A percentile compares a stretch with the other conserved stretches of the same genome.
Evolutionary conservation across 1,140 invertebrate species (phyloP).

Genomic region (Eueides isabella): DNA sequence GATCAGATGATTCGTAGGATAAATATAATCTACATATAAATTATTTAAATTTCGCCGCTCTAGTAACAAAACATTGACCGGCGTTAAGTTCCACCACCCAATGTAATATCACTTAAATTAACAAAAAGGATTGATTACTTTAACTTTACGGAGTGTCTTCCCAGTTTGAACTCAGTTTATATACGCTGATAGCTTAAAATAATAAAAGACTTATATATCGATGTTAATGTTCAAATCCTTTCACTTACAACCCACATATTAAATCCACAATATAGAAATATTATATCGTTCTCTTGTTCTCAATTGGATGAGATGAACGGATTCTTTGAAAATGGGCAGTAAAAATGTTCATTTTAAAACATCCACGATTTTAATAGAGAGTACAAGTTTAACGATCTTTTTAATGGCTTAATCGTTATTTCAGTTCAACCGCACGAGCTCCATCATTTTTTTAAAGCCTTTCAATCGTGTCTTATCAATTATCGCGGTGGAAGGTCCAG

Average conservation of each 20-base stretch:
- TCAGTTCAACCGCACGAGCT: not conserved
- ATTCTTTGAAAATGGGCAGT: conserved; percentile 3
- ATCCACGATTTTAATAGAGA: not conserved
- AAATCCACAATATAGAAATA: not conserved
- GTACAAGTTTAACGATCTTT: conserved; percentile 17
- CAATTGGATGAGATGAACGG: conserved; percentile 13
- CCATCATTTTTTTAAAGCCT: not conserved
- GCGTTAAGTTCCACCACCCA: too few species aligned
- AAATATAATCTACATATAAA: too few species aligned
- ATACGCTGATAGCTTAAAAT: too few species aligned
- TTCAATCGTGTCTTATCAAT: too few species aligned
- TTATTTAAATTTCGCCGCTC: not conserved
- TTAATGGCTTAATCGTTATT: conserved; percentile 15
- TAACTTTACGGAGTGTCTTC: too few species aligned
- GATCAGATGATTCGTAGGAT: too few species aligned
- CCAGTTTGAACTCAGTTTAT: too few species aligned
- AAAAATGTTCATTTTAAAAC: conserved; percentile 14
- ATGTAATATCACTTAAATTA: too few species aligned
- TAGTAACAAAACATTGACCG: not conserved
- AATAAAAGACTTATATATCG: too few species aligned
- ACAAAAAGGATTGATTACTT: too few species aligned
- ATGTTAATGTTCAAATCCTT: too few species aligned
- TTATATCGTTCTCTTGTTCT: not conserved
- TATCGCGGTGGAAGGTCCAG: too few species aligned
- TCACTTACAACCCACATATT: not conserved